Percentiles rank a stretch among this genome's conserved stretches.
These are phyloP conservation scores for Chymomyza procnemis DNA, from an alignment of 2,888 invertebrate species.

Conservation along the genomic window DNA sequence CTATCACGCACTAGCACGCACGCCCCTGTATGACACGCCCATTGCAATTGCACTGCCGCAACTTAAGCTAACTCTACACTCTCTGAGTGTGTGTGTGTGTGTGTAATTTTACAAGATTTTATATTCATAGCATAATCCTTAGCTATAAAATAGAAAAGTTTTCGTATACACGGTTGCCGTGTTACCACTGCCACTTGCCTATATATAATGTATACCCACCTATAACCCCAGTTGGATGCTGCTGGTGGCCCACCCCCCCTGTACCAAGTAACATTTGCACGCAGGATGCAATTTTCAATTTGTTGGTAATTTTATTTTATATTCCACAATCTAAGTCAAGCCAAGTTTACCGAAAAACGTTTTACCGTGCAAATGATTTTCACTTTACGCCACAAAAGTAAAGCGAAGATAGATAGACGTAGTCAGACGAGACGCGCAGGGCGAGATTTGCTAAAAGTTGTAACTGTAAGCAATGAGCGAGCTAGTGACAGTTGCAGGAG, in stretches of 20 bases:
- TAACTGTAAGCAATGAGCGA: slow-evolving; percentile 52
- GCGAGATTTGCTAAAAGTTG: slow-evolving; percentile 19
- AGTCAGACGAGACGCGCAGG: neutral
- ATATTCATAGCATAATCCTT: slow-evolving; percentile 70
- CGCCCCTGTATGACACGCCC: slow-evolving; percentile 50
- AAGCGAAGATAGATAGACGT: neutral
- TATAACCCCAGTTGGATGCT: slow-evolving; percentile 5
- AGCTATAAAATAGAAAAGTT: slow-evolving; percentile 67
- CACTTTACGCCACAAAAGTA: slow-evolving; percentile 38
- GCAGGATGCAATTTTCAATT: slow-evolving; percentile 71
- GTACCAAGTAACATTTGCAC: slow-evolving; percentile 30
- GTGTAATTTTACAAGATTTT: slow-evolving; percentile 68
- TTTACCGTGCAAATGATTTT: slow-evolving; percentile 71
- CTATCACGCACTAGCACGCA: slow-evolving; percentile 32
- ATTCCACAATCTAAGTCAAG: slow-evolving; percentile 70
- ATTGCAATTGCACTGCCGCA: slow-evolving; percentile 55
- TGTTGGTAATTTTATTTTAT: slow-evolving; percentile 71
- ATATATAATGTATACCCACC: neutral
- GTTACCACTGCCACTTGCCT: neutral
- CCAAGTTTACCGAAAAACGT: slow-evolving; percentile 70
- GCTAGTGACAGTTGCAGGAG: slow-evolving; percentile 28
- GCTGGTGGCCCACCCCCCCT: slow-evolving; percentile 8
- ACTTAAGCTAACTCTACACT: slow-evolving; percentile 34
- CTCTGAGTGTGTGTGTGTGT: slow-evolving; percentile 36
- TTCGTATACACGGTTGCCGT: slow-evolving; percentile 36